Base-by-base conservation (phyloP, 2,888 invertebrate genomes). In the Eledone cirrhosa region DNA sequence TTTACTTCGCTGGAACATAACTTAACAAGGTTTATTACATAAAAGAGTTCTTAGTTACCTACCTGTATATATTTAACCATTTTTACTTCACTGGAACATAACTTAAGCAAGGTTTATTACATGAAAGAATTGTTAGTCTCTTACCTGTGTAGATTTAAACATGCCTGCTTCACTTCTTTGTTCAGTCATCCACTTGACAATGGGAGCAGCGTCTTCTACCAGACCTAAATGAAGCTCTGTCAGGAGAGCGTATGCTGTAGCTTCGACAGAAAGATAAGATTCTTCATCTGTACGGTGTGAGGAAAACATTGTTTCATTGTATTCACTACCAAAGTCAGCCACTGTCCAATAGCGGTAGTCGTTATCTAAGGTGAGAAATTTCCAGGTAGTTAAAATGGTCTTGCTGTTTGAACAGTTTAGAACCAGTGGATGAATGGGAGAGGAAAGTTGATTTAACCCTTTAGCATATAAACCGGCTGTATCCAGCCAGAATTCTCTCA, bases 131-230 rank as follows among this genome's bases (percentile, higher is more conserved):
- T 33, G 41, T 41, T 41, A 2, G 65, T 19, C 24, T 47, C n/a
- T n/a, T 79, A 87, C 88, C 86, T 87, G 87, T 22, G 88, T 88
- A 8, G 87, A 86, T 13, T 85, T 80, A 77, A 87, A 88, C 1
- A 85, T 84, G 11, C 87, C 87, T 24, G 82, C 81, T 0, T 83
- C 82, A 48, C 85, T 82, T 74, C 87, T 79, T 77, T 87, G 86
- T 63, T 83, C 79, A 11, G 85, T 78, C 1, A 88, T 78, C 87
- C 87, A 88, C 33, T 83, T 83, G 0, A 86, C 86, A 47, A 87
- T 86, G 63, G 83, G 80, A 29, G 84, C 82, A 24, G 83, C 84
- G 33, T 84, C 84, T 33, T 79, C 78, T 16, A 86, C 72, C 53
- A 85, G 84, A 29, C 84, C 82, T 14, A 85, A 82, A 47, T 83